Percentiles rank a stretch among this genome's conserved stretches.
These are phyloP conservation scores for Troides oblongomaculatus DNA, from an alignment of 2,888 invertebrate species.

Conservation along the genomic window DNA sequence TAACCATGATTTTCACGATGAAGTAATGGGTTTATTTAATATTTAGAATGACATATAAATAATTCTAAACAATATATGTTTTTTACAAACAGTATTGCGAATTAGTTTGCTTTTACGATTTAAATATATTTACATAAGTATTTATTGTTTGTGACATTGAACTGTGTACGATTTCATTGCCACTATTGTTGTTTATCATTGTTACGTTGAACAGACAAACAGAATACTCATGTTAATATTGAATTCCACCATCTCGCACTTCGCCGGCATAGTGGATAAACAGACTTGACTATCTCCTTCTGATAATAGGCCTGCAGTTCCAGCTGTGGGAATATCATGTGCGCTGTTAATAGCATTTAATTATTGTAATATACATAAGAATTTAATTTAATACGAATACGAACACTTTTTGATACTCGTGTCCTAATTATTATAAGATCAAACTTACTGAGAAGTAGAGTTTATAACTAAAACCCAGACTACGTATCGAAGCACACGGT, in stretches of 20 bases:
- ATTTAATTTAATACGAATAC: too few relatives aligned
- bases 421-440: too few relatives aligned
- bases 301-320: too few relatives aligned
- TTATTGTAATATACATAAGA: too few relatives aligned
- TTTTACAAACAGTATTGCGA: background rate
- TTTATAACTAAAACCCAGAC: background rate
- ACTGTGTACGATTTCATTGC: slow-evolving; percentile 53
- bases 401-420: too few relatives aligned
- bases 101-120: slow-evolving; percentile 15
- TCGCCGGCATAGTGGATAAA: too few relatives aligned
- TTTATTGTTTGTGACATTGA: slow-evolving; percentile 61
- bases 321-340: too few relatives aligned
- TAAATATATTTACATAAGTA: slow-evolving; percentile 32
- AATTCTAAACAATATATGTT: background rate
- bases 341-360: too few relatives aligned
- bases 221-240: background rate
- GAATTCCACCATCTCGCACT: too few relatives aligned
- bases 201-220: background rate
- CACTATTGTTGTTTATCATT: slow-evolving; percentile 28
- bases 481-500: slow-evolving; percentile 1
- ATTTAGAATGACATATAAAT: background rate
- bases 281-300: too few relatives aligned
- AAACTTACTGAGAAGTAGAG: background rate
- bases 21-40: background rate
- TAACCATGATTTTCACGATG: background rate